Evolutionary conservation across 2,113 vertebrate species (phyloP).

Genomic region (Alosa alosa): DNA sequence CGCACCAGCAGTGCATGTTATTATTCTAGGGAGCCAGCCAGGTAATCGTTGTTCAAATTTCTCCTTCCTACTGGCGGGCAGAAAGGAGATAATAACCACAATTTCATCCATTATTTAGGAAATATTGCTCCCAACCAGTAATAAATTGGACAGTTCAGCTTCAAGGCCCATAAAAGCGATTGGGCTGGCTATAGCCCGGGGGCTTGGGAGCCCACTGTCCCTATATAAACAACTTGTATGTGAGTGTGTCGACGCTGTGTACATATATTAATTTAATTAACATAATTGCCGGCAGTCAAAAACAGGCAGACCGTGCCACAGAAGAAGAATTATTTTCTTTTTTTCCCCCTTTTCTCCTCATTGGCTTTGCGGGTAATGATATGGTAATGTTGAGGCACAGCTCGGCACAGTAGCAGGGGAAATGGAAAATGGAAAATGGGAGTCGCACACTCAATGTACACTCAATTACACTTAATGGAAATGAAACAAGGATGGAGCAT

Average conservation of each 20-base stretch:
- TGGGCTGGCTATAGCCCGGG: constrained; percentile 37
- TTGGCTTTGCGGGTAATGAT: constrained; percentile 42
- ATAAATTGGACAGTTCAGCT: constrained; percentile 53
- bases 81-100: constrained; percentile 36
- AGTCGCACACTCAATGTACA: constrained; percentile 48
- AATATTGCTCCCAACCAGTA: constrained; percentile 48
- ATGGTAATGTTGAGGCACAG: constrained; percentile 38
- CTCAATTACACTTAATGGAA: constrained; percentile 58
- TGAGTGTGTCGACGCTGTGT: constrained; percentile 32
- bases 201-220: constrained; percentile 10
- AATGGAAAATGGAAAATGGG: constrained; percentile 46
- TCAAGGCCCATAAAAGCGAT: constrained; percentile 58
- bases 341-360: constrained; percentile 11
- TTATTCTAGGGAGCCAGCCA: background rate
- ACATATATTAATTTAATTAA: constrained; percentile 59
- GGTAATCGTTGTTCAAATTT: background rate
- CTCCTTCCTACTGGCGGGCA: background rate
- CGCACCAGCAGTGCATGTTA: background rate
- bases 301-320: constrained; percentile 38
- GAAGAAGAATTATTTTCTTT: constrained; percentile 22
- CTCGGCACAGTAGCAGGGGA: constrained; percentile 29
- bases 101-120: constrained; percentile 57
- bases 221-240: constrained; percentile 18
- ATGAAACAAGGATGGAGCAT: constrained; percentile 49
- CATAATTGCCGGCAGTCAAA: constrained; percentile 57